Conservation (phyloP, 2,797 vertebrate genomes). For the Tadarida brasiliensis region DNA sequence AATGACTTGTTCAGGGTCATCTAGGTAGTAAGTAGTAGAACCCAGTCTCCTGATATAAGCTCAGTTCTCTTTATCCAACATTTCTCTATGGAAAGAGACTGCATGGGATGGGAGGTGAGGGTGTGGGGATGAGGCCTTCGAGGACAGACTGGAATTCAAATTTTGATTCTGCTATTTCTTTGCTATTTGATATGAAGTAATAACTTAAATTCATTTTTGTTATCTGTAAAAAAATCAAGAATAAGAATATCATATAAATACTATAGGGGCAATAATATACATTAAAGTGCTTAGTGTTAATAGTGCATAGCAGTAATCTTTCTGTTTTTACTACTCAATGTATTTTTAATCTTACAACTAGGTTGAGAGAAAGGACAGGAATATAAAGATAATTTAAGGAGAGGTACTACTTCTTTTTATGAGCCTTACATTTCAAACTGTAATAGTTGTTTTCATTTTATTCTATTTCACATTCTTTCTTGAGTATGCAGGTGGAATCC, state of each 20-base stretch:
- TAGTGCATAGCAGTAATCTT: not conserved
- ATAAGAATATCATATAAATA: not conserved
- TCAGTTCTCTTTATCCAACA: not conserved
- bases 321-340: not conserved
- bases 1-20: not conserved
- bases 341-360: not conserved
- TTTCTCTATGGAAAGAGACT: not conserved
- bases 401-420: not conserved
- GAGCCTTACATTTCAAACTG: not conserved
- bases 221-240: constrained; percentile 19
- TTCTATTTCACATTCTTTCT: not conserved
- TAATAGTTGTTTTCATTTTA: not conserved
- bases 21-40: not conserved
- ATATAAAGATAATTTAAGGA: not conserved
- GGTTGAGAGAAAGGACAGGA: not conserved
- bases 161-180: constrained; percentile 21
- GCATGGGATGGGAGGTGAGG: not conserved
- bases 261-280: not conserved
- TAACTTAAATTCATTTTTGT: not conserved
- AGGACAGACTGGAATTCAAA: not conserved
- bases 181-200: not conserved
- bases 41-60: not conserved
- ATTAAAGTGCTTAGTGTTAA: not conserved
- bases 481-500: not conserved
- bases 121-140: not conserved